Conservation (phyloP, 2,797 vertebrate species). For the Alectoris magna region DNA sequence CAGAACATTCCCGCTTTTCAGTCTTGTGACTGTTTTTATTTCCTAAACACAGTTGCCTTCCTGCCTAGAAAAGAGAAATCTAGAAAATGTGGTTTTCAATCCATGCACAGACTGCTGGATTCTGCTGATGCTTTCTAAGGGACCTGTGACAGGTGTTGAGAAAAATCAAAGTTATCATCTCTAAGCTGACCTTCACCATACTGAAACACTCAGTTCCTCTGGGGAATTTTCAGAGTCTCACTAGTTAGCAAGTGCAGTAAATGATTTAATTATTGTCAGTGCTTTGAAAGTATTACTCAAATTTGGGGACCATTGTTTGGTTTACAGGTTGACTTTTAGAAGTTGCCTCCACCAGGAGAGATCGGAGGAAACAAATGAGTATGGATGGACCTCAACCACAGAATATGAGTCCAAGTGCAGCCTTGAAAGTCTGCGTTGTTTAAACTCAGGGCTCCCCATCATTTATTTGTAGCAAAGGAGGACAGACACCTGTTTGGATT, state of each 20-base stretch:
- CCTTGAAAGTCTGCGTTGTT: constrained; percentile 1
- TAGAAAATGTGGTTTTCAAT: background rate
- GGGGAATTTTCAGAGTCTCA: background rate
- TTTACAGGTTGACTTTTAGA: background rate
- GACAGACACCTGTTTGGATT: constrained; percentile 47
- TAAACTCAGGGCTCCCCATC: background rate
- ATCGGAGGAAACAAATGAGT: background rate
- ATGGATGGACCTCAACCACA: background rate
- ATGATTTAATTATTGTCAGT: background rate
- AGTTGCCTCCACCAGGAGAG: background rate
- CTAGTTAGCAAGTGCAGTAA: background rate
- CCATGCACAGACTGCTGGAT: background rate
- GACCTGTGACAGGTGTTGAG: background rate
- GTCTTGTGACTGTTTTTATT: background rate
- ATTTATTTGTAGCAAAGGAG: rapidly evolving
- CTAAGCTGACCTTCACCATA: background rate
- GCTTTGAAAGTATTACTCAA: background rate
- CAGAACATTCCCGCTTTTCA: background rate
- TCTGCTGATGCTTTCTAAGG: background rate
- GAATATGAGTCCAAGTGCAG: background rate
- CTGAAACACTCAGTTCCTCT: background rate
- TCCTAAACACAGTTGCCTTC: background rate
- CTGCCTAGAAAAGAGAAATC: background rate
- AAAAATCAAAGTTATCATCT: background rate
- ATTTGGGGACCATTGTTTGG: background rate